Percentiles rank a stretch among this genome's conserved stretches.
Conservation (phyloP, 2,113 vertebrate genomes). For the Petrocephalus zakoni region DNA sequence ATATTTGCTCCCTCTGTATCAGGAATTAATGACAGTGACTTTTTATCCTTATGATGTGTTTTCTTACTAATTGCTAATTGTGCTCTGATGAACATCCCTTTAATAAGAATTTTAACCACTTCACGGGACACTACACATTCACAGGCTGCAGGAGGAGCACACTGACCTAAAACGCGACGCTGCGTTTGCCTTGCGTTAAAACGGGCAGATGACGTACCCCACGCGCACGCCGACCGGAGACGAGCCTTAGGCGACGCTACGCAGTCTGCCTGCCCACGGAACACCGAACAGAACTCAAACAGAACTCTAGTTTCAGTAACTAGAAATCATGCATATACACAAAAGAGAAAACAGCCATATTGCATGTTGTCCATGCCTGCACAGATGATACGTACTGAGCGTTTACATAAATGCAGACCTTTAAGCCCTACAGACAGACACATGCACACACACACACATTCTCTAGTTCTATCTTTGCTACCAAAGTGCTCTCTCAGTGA, state of each 20-base stretch:
- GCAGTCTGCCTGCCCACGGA: not conserved
- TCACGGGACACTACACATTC: conserved; percentile 49
- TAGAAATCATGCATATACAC: not conserved
- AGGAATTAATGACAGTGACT: conserved; percentile 69
- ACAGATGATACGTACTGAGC: conserved; percentile 25
- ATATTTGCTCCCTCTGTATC: conserved; percentile 56
- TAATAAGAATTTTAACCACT: conserved; percentile 61
- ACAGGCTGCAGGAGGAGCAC: conserved; percentile 39
- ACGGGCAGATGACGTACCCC: not conserved
- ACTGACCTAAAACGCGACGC: conserved; percentile 36
- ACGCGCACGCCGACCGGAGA: not conserved
- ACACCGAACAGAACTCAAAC: not conserved
- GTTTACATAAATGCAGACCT: not conserved
- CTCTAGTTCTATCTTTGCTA: conserved; percentile 51
- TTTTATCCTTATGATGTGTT: conserved; percentile 65
- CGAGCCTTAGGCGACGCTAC: not conserved
- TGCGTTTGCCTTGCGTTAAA: not conserved
- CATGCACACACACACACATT: conserved; percentile 39
- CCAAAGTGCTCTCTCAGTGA: conserved; percentile 72
- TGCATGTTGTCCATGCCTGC: conserved; percentile 18
- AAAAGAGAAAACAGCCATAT: conserved; percentile 11
- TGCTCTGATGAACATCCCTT: conserved; percentile 69
- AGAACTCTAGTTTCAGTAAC: not conserved
- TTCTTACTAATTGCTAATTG: conserved; percentile 66
- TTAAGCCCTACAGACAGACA: not conserved